These are phyloP conservation scores for Gavia stellata DNA, from an alignment of 2,113 vertebrate species.

Conservation along the genomic window DNA sequence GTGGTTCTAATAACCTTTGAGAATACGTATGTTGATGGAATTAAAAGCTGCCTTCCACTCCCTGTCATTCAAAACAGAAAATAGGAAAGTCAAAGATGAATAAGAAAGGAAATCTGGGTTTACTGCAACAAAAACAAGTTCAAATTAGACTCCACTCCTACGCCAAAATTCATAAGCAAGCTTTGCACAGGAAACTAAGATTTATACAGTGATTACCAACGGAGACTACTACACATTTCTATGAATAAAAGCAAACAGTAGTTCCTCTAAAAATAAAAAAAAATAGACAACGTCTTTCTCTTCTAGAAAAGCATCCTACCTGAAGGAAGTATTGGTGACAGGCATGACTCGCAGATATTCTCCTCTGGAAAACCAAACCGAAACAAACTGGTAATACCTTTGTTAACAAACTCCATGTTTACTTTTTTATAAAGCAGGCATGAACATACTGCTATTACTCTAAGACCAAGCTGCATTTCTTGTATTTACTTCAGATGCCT, in stretches of 20 bases:
- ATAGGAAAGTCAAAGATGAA: background rate
- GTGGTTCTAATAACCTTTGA: background rate
- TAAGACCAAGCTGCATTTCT: too few relatives aligned
- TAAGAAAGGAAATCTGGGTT: background rate
- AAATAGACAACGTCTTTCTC: background rate
- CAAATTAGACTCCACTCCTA: background rate
- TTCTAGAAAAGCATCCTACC: constrained; percentile 71
- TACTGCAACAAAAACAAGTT: background rate
- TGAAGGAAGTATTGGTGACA: constrained; percentile 88
- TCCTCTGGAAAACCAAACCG: constrained; percentile 81
- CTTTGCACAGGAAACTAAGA: background rate
- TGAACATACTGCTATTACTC: background rate
- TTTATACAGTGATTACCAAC: background rate
- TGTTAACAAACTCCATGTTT: background rate
- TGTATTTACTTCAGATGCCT: background rate
- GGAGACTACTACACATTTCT: background rate
- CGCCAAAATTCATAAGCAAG: background rate
- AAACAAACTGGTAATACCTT: background rate
- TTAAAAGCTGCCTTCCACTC: background rate
- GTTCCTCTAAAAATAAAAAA: background rate
- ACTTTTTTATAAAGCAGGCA: background rate
- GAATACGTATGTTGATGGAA: fast-evolving
- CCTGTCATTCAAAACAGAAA: background rate
- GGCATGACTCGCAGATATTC: constrained; percentile 93
- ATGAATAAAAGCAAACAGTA: background rate